Evolutionary conservation across 1,140 invertebrate genomes (phyloP).

Genomic region (Dendrolimus punctatus): DNA sequence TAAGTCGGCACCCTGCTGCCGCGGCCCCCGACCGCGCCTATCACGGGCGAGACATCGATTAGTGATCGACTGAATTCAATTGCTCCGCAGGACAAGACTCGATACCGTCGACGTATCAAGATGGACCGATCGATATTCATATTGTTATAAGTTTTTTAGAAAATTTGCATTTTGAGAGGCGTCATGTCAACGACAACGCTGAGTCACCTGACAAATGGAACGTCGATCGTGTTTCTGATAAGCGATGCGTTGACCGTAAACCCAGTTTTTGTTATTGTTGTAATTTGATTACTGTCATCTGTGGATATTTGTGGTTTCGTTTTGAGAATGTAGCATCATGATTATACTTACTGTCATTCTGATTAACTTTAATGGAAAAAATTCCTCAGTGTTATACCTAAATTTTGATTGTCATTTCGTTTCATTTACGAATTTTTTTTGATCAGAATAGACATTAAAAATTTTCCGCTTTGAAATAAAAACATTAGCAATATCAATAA

Average conservation of each 20-base stretch:
- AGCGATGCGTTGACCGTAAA: constrained; percentile 65
- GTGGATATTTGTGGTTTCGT: constrained; percentile 27
- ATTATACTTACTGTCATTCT: constrained; percentile 9
- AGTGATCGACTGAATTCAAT: constrained; percentile 72
- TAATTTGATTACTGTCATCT: constrained; percentile 69
- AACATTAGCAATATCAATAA: too few species aligned
- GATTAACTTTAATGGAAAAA: too few species aligned
- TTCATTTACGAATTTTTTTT: too few species aligned
- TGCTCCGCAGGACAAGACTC: constrained; percentile 62
- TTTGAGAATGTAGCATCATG: constrained; percentile 25
- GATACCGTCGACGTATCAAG: constrained; percentile 62
- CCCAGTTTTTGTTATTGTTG: constrained; percentile 61
- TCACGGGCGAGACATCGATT: constrained; percentile 71
- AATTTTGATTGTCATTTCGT: too few species aligned
- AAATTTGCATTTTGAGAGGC: constrained; percentile 71
- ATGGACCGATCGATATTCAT: constrained; percentile 56
- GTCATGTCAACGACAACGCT: constrained; percentile 67
- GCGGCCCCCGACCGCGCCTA: constrained; percentile 63
- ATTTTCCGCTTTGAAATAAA: too few species aligned
- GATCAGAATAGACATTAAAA: too few species aligned
- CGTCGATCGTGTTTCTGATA: constrained; percentile 58
- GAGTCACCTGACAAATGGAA: constrained; percentile 70
- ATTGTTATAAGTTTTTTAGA: constrained; percentile 60
- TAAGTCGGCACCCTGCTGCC: constrained; percentile 71
- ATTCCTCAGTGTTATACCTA: too few species aligned